Evolutionary conservation across 2,113 vertebrate species (phyloP), one percentile per base, ranked within the genome.

Genomic region (Notothenia coriiceps): DNA sequence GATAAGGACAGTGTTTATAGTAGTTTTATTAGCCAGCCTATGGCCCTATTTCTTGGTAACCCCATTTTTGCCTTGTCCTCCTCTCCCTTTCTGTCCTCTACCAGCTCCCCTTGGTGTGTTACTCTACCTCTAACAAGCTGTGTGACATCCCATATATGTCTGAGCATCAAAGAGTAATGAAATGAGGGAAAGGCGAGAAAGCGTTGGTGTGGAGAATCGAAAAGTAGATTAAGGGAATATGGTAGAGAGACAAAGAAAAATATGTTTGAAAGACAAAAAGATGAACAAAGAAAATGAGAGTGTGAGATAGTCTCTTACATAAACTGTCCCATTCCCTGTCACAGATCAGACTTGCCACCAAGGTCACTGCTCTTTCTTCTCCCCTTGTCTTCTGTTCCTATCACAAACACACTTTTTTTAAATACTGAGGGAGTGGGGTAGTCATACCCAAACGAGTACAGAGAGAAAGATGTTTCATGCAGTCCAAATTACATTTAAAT

Each of bases 91-190:
- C 64, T 50, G 47, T 67, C 63, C 74, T 72, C 72, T 47, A 59
- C 17, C 70, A 72, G 25, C 43, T 83, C 47, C 55, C 63, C n/a
- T 40, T 17, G 60, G 44, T 67, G 22, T 69, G 15, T 40, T 50
- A 54, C 52, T 82, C 51, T 44, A 72, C 62, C 55, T 70, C 14
- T 17, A 66, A 57, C 62, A 55, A 69, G 56, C 76, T 44, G 51
- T 65, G 85, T 80, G 55, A 49, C 47, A 64, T 66, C 74, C 74
- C 78, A 84, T 66, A 84, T 71, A 65, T 49, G 70, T 82, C 80
- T 63, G 69, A 62, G 63, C 57, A 70, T 83, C 47, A 74, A 70
- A 78, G 50, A 71, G 12, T 50, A 51, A 78, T 74, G 74, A 68
- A 74, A 60, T 25, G 35, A 73, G 57, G 25, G 57, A 15, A 66